A percentile compares a stretch with the other conserved stretches of the same genome.
phyloP scores from a whole-genome alignment of 2,888 invertebrate genomes.

The Phrixothrix hirtus region DNA sequence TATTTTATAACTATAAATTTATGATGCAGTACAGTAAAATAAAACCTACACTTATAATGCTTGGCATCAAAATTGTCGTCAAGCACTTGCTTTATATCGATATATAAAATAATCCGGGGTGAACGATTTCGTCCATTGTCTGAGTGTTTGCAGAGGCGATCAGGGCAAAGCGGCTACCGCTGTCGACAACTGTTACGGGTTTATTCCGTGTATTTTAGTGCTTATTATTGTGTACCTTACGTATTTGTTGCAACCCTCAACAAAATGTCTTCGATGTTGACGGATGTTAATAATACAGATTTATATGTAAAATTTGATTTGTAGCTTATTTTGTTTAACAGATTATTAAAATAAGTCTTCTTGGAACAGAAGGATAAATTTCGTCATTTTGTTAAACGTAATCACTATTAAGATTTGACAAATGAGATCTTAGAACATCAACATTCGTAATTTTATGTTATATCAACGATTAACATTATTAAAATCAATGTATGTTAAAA shows the following conservation, averaged over 20 bases:
- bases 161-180: constrained; percentile 49
- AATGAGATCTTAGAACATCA: no score
- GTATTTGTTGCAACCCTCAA: constrained; percentile 36
- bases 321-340: not conserved
- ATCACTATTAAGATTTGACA: no score
- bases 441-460: no score
- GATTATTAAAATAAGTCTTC: no score
- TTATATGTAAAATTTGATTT: constrained; percentile 25
- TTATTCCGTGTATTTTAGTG: constrained; percentile 49
- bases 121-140: constrained; percentile 47
- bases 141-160: constrained; percentile 50
- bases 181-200: constrained; percentile 48
- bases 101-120: constrained; percentile 47
- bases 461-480: no score
- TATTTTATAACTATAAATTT: no score
- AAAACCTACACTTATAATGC: no score
- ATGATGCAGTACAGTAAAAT: no score
- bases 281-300: constrained; percentile 33
- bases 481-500: no score
- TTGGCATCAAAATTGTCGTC: constrained; percentile 38
- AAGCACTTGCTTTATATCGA: constrained; percentile 48
- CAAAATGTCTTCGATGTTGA: constrained; percentile 34
- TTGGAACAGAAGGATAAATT: no score
- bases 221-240: constrained; percentile 43
- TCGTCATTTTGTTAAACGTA: no score